Evolutionary conservation across 2,797 vertebrate species (phyloP).

Genomic region (Gadopsis marmoratus): DNA sequence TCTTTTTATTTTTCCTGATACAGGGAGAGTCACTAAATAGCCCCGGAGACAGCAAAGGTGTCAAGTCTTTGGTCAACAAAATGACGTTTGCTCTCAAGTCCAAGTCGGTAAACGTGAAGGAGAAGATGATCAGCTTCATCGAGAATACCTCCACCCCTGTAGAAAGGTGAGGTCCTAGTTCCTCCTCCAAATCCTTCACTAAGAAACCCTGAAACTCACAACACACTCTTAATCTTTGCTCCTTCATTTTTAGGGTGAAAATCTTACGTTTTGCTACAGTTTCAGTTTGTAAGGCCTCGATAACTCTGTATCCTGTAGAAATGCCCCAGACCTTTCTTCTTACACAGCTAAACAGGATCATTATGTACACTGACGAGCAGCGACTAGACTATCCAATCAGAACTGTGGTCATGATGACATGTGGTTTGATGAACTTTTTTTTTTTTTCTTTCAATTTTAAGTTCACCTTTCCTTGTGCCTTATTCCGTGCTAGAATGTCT

Average conservation of each 20-base stretch:
- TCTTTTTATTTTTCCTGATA: not conserved
- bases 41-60: slow-evolving; percentile 92
- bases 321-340: not conserved
- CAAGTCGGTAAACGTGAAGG: slow-evolving; percentile 97
- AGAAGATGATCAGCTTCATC: slow-evolving; percentile 99
- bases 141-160: slow-evolving; percentile 98
- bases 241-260: not conserved
- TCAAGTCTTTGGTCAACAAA: slow-evolving; percentile 98
- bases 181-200: not conserved
- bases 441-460: slow-evolving; percentile 31
- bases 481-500: slow-evolving; percentile 95
- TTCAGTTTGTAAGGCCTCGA: not conserved
- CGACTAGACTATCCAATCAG: not conserved
- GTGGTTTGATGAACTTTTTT: not conserved
- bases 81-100: slow-evolving; percentile 99
- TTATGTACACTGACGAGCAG: not conserved
- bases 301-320: not conserved
- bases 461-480: slow-evolving; percentile 89
- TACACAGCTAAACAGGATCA: not conserved
- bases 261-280: not conserved
- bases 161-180: slow-evolving; percentile 87
- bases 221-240: not conserved
- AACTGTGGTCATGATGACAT: slow-evolving; percentile 4
- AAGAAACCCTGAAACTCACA: not conserved
- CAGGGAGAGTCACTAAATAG: slow-evolving; percentile 87